These are phyloP conservation scores for Esox lucius DNA, from an alignment of 2,797 vertebrate species.

Conservation along the genomic window DNA sequence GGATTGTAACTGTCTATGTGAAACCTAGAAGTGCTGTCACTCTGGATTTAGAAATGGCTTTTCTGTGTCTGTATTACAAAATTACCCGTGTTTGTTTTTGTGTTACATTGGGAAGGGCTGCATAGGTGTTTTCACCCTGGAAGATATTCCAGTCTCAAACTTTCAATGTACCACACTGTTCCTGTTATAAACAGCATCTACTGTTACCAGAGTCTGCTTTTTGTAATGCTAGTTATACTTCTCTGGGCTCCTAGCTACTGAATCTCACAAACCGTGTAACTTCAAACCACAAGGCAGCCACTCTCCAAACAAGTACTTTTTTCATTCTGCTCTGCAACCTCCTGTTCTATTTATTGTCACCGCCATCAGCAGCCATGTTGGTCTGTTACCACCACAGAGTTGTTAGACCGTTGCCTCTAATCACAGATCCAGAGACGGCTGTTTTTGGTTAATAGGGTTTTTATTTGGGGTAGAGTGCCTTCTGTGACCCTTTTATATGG, in stretches of 20 bases:
- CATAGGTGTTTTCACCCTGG: too few relatives aligned
- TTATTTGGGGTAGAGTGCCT: neutral
- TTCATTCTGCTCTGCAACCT: constrained; percentile 61
- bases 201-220: constrained; percentile 67
- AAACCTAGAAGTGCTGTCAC: neutral
- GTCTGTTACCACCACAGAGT: constrained; percentile 21
- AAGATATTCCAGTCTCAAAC: too few relatives aligned
- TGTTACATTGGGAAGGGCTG: too few relatives aligned
- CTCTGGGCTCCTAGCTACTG: constrained; percentile 50
- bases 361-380: constrained; percentile 60
- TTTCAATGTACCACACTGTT: constrained; percentile 59
- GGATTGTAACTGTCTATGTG: neutral
- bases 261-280: too few relatives aligned
- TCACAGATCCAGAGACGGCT: neutral
- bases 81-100: too few relatives aligned
- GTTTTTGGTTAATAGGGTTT: neutral
- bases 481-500: too few relatives aligned
- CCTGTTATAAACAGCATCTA: constrained; percentile 57
- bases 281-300: constrained; percentile 40
- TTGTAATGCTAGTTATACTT: constrained; percentile 38
- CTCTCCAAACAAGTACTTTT: constrained; percentile 56
- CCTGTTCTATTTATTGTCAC: constrained; percentile 69
- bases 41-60: neutral
- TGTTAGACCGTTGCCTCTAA: neutral
- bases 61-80: neutral